These are phyloP conservation scores for Drosophila fuyamai DNA, from an alignment of 1,140 invertebrate genomes.

Conservation along the genomic window DNA sequence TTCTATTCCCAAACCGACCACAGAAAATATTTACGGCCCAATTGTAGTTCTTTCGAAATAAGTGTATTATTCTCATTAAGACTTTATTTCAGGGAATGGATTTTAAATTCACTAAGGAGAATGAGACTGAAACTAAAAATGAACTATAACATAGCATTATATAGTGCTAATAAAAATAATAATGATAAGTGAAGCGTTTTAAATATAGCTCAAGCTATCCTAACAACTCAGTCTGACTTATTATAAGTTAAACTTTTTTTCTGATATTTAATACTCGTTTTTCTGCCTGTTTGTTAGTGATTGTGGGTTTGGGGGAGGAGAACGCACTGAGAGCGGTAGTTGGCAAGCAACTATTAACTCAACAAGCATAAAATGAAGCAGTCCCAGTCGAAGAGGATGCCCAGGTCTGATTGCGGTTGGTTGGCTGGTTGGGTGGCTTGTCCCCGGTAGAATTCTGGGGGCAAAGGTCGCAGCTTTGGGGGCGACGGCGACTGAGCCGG, in stretches of 20 bases:
- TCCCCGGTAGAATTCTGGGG: slow-evolving; percentile 2
- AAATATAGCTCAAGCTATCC: too few species aligned
- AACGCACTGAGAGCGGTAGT: slow-evolving; percentile 46
- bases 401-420: slow-evolving; percentile 22
- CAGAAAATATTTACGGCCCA: background rate
- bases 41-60: too few species aligned
- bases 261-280: background rate
- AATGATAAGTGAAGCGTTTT: too few species aligned
- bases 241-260: background rate
- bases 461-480: slow-evolving; percentile 49
- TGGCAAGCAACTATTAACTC: slow-evolving; percentile 78
- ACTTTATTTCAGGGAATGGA: too few species aligned
- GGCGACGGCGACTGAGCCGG: slow-evolving; percentile 53
- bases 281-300: slow-evolving; percentile 1
- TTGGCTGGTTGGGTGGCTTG: slow-evolving; percentile 8
- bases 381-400: slow-evolving; percentile 21
- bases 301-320: slow-evolving; percentile 7
- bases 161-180: too few species aligned
- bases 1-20: background rate
- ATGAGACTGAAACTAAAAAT: too few species aligned
- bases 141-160: too few species aligned
- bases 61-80: too few species aligned
- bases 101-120: too few species aligned
- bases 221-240: background rate
- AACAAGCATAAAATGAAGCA: slow-evolving; percentile 82